These are phyloP conservation scores for Cyaniris semiargus DNA, from an alignment of 2,888 invertebrate genomes.

Conservation along the genomic window DNA sequence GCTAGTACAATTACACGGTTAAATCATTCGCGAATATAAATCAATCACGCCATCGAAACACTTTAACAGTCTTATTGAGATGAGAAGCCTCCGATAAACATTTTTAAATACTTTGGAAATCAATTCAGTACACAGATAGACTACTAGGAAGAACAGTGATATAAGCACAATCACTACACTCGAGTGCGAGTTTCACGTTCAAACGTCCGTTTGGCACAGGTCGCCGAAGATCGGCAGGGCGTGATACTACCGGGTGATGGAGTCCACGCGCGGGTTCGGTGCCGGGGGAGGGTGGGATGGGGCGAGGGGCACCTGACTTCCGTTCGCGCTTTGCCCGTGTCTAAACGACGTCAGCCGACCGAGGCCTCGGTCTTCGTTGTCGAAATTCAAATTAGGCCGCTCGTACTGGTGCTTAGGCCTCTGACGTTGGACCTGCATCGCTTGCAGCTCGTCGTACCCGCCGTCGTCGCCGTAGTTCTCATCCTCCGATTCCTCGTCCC, in stretches of 20 bases:
- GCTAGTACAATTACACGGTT: slow-evolving; percentile 52
- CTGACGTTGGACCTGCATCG: slow-evolving; percentile 66
- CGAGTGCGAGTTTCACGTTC: slow-evolving; percentile 62
- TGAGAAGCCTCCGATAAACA: slow-evolving; percentile 35
- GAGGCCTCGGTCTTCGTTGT: slow-evolving; percentile 64
- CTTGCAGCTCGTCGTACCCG: slow-evolving; percentile 71
- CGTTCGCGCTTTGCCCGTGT: slow-evolving; percentile 60
- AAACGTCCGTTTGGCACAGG: slow-evolving; percentile 79
- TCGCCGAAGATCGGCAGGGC: slow-evolving; percentile 78
- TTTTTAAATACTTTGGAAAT: slow-evolving; percentile 35
- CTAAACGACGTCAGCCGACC: slow-evolving; percentile 71
- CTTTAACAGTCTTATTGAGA: slow-evolving; percentile 36
- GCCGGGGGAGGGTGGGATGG: slow-evolving; percentile 67
- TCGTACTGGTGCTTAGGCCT: slow-evolving; percentile 73
- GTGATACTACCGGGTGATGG: slow-evolving; percentile 77
- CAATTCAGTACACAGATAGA: slow-evolving; percentile 44
- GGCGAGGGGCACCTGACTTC: slow-evolving; percentile 56
- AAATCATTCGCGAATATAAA: slow-evolving; percentile 22
- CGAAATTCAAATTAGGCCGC: slow-evolving; percentile 74
- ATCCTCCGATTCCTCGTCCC: slow-evolving; percentile 71
- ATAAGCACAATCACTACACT: slow-evolving; percentile 43
- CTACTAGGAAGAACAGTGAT: slow-evolving; percentile 67
- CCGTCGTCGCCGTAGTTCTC: slow-evolving; percentile 69
- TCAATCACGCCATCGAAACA: slow-evolving; percentile 29
- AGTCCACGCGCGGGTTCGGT: slow-evolving; percentile 68